phyloP scores from a whole-genome alignment of 2,888 invertebrate genomes.

The Drosophila incognita region DNA sequence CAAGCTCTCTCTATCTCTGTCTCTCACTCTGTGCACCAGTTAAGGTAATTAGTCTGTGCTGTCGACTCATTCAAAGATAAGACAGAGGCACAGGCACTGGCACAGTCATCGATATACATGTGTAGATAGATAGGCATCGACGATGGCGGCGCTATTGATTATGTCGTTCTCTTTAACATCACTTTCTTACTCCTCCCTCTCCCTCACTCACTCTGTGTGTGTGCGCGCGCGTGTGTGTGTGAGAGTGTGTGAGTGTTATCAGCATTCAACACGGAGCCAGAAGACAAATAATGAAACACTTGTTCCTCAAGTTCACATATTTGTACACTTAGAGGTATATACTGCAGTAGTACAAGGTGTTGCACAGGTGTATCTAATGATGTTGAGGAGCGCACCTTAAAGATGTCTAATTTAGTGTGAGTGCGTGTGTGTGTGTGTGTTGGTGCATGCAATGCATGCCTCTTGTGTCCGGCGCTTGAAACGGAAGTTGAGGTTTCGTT shows the following conservation, averaged over 20 bases:
- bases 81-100: slow-evolving; percentile 9
- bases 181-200: background rate
- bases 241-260: slow-evolving; percentile 32
- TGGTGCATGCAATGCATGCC: background rate
- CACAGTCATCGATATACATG: slow-evolving; percentile 11
- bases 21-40: background rate
- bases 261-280: slow-evolving; percentile 38
- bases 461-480: slow-evolving; percentile 3
- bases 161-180: slow-evolving; percentile 9
- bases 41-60: slow-evolving; percentile 36
- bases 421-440: background rate
- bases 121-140: slow-evolving; percentile 9
- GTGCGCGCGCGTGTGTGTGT: background rate
- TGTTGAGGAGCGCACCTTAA: slow-evolving; percentile 22
- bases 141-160: slow-evolving; percentile 61
- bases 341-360: slow-evolving; percentile 30
- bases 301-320: slow-evolving; percentile 70
- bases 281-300: slow-evolving; percentile 63
- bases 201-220: background rate
- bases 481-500: slow-evolving; percentile 38
- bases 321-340: slow-evolving; percentile 50
- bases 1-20: background rate
- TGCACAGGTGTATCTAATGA: slow-evolving; percentile 61
- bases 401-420: slow-evolving; percentile 21
- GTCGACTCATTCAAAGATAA: slow-evolving; percentile 41